Evolutionary conservation across 2,888 invertebrate species (phyloP).

Genomic region (Drosophila kuntzei): DNA sequence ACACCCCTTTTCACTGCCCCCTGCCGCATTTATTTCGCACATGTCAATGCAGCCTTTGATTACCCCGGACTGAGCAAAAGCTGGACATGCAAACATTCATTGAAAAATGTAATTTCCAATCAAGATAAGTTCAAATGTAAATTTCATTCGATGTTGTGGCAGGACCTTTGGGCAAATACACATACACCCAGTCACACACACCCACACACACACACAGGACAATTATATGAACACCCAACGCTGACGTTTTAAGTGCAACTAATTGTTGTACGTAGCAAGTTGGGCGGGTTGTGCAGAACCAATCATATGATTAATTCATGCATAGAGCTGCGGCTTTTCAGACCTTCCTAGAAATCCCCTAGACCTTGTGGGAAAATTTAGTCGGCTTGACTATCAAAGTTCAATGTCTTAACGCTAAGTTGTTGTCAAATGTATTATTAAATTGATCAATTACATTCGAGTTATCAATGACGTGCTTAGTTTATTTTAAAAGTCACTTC

Average conservation of each 20-base stretch:
- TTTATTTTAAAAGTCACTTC: conserved; percentile 1
- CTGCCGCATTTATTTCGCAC: conserved; percentile 1
- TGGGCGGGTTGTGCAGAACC: conserved; percentile 4
- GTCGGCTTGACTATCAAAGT: conserved; percentile 10
- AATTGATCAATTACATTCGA: background rate
- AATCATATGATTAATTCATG: conserved; percentile 33
- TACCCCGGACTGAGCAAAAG: conserved; percentile 35
- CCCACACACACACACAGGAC: conserved; percentile 6
- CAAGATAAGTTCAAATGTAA: conserved; percentile 71
- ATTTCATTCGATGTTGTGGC: conserved; percentile 17
- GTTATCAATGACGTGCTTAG: background rate
- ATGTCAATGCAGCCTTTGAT: conserved; percentile 56
- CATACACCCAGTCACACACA: background rate
- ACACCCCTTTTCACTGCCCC: no score
- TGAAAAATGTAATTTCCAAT: conserved; percentile 63
- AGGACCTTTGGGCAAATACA: conserved; percentile 1
- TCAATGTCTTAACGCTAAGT: conserved; percentile 21
- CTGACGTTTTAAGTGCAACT: conserved; percentile 42
- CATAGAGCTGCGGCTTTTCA: background rate
- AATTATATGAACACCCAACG: conserved; percentile 35
- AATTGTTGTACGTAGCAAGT: conserved; percentile 16
- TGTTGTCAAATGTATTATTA: background rate
- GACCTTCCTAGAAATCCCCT: conserved; percentile 1
- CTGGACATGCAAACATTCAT: conserved; percentile 55
- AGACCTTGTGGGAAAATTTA: conserved; percentile 2